phyloP scores from a whole-genome alignment of 2,113 vertebrate species.

The Eudyptes chrysolophus region DNA sequence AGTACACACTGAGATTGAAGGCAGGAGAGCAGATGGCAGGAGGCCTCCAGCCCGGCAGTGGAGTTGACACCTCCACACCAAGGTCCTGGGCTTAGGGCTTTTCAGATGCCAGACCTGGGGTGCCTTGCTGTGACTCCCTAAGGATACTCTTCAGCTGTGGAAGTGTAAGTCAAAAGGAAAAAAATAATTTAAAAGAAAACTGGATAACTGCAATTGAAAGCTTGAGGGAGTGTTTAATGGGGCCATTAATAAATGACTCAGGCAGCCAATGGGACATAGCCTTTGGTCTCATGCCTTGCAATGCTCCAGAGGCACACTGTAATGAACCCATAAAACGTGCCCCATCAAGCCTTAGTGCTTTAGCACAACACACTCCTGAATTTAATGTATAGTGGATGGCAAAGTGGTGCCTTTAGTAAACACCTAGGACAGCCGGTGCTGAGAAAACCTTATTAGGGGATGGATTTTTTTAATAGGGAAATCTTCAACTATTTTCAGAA shows the following conservation, averaged over 20 bases:
- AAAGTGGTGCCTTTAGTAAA: conserved; percentile 3
- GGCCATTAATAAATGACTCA: conserved; percentile 32
- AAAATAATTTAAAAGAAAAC: background rate
- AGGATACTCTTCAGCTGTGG: background rate
- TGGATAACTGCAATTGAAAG: conserved; percentile 28
- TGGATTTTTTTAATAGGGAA: background rate
- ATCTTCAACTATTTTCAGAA: background rate
- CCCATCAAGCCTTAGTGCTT: conserved; percentile 13
- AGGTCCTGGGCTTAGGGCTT: background rate
- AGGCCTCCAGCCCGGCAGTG: background rate
- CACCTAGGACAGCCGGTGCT: background rate
- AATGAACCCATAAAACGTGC: conserved; percentile 43
- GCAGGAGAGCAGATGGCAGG: background rate
- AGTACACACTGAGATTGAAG: background rate
- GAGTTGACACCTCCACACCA: background rate
- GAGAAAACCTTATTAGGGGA: background rate
- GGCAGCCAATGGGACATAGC: conserved; percentile 27
- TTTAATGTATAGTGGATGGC: background rate
- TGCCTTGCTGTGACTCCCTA: background rate
- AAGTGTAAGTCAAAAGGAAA: background rate
- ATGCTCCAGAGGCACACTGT: conserved; percentile 9
- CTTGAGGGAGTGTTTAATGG: conserved; percentile 44
- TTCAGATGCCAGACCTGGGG: background rate
- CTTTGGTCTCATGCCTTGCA: conserved; percentile 40
- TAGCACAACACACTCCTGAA: background rate